Conservation (phyloP, 2,888 invertebrate species). For the Trachelus iudaicus region DNA sequence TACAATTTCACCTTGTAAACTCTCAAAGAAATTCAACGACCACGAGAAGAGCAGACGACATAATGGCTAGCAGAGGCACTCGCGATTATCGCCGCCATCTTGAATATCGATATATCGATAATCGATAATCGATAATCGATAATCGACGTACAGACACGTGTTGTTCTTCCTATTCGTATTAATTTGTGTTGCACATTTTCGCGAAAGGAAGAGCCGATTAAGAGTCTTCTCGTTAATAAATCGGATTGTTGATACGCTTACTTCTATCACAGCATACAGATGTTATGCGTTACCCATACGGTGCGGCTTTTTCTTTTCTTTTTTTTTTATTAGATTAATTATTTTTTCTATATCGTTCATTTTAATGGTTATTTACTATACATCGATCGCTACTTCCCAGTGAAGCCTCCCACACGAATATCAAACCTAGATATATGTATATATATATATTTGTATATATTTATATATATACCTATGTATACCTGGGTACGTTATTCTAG, state of each 20-base stretch:
- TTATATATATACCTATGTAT: slow-evolving; percentile 12
- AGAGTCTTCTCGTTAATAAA: slow-evolving; percentile 11
- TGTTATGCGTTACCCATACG: slow-evolving; percentile 27
- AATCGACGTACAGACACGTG: neutral
- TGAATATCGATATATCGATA: neutral
- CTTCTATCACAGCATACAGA: slow-evolving; percentile 58
- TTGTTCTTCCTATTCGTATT: slow-evolving; percentile 11
- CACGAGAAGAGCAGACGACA: neutral
- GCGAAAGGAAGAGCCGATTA: slow-evolving; percentile 12
- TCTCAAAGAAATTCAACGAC: neutral
- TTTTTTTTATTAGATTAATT: neutral
- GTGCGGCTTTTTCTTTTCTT: slow-evolving; percentile 1
- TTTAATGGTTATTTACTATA: slow-evolving; percentile 40
- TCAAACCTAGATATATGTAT: slow-evolving; percentile 39
- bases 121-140: neutral
- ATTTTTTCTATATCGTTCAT: slow-evolving; percentile 7
- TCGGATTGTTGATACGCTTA: slow-evolving; percentile 60
- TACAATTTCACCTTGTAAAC: neutral
- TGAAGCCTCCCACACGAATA: slow-evolving; percentile 41
- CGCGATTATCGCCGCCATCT: neutral
- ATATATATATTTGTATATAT: slow-evolving; percentile 18
- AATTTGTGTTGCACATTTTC: slow-evolving; percentile 28
- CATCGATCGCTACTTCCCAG: slow-evolving; percentile 40
- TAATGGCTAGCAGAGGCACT: neutral
- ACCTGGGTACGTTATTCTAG: slow-evolving; percentile 3